These are phyloP conservation scores for Passer montanus DNA, from an alignment of 2,113 vertebrate species.

Conservation along the genomic window DNA sequence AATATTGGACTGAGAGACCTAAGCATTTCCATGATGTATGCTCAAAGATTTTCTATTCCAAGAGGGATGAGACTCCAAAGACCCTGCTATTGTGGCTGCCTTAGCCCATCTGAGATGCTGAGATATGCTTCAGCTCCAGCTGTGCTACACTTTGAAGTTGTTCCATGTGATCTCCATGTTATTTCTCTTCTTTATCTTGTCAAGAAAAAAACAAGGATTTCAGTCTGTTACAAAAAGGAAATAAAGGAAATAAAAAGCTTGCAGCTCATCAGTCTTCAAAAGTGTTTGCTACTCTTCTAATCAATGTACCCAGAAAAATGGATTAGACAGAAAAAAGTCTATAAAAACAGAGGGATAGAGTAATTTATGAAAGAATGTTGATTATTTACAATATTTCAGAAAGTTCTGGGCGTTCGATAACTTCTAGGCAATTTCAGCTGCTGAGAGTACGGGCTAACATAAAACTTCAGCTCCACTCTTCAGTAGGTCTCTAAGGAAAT, in stretches of 20 bases:
- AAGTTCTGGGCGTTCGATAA: background rate
- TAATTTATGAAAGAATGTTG: background rate
- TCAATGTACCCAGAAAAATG: background rate
- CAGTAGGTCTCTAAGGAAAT: background rate
- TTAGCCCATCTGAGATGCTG: background rate
- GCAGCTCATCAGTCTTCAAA: background rate
- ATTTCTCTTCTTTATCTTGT: background rate
- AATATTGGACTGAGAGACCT: background rate
- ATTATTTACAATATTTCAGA: background rate
- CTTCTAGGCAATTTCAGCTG: background rate
- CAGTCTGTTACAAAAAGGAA: background rate
- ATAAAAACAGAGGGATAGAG: background rate
- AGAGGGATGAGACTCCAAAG: background rate
- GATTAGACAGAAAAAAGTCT: background rate
- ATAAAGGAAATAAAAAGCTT: background rate
- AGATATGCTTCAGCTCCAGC: background rate
- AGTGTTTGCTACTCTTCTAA: background rate
- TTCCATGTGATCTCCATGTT: background rate
- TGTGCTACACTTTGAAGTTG: background rate
- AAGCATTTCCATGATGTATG: background rate
- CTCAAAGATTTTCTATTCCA: background rate
- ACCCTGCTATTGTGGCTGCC: background rate
- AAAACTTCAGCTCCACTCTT: background rate
- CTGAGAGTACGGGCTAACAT: background rate
- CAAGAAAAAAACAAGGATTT: background rate